Evolutionary conservation across 2,797 vertebrate species (phyloP).

Genomic region (Danio kyathit): DNA sequence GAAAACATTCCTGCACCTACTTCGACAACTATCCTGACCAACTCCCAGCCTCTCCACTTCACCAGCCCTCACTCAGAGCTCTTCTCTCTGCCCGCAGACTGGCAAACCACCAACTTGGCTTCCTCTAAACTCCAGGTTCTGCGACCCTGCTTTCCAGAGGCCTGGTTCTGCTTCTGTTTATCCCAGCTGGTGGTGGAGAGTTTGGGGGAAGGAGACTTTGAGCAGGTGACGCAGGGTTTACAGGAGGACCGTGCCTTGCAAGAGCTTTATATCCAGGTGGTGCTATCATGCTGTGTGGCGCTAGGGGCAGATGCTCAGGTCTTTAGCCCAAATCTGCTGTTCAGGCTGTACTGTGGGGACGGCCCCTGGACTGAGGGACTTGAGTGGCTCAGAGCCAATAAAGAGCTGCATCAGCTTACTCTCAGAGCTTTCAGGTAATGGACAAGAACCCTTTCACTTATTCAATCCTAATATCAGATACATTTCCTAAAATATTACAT

Average conservation of each 20-base stretch:
- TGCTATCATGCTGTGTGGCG: constrained; percentile 88
- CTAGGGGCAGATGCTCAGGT: constrained; percentile 87
- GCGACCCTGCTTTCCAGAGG: constrained; percentile 88
- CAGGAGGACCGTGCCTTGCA: constrained; percentile 86
- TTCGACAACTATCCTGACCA: constrained; percentile 67
- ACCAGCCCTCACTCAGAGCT: constrained; percentile 87
- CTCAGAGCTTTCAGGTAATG: constrained; percentile 94
- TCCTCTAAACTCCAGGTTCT: constrained; percentile 84
- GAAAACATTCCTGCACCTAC: constrained; percentile 67
- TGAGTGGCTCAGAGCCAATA: constrained; percentile 91
- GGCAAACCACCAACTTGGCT: constrained; percentile 85
- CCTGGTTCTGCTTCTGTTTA: constrained; percentile 93
- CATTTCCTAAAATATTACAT: neutral
- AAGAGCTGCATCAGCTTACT: constrained; percentile 92
- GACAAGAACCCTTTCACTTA: neutral
- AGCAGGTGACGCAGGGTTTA: constrained; percentile 85
- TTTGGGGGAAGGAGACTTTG: constrained; percentile 81
- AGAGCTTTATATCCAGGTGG: constrained; percentile 87
- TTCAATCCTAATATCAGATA: neutral
- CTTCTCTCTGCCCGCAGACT: constrained; percentile 87
- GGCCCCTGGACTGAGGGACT: constrained; percentile 91
- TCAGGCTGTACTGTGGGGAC: constrained; percentile 90
- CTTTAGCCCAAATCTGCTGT: constrained; percentile 89
- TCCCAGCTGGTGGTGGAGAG: constrained; percentile 82
- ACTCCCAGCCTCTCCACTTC: constrained; percentile 78